Conservation (phyloP, 2,797 vertebrate species). For the Labroides dimidiatus region DNA sequence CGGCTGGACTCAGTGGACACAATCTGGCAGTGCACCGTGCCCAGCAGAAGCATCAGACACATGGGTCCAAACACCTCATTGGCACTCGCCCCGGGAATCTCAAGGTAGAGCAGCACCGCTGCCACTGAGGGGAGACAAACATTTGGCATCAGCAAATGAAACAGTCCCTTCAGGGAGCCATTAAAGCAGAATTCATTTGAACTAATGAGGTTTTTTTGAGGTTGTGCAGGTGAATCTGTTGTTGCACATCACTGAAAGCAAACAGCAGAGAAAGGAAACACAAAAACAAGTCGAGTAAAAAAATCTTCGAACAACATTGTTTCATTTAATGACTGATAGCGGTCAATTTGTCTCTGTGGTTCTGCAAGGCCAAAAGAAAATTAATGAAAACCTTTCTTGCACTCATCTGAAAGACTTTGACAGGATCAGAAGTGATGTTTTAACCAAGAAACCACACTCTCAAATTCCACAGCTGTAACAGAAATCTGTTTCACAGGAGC, state of each 20-base stretch:
- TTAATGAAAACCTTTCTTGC: neutral
- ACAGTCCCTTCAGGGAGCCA: constrained; percentile 53
- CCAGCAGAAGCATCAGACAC: constrained; percentile 97
- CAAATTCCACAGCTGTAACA: neutral
- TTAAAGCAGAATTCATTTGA: constrained; percentile 58
- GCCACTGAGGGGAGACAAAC: constrained; percentile 83
- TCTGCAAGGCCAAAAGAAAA: neutral
- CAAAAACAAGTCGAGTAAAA: too few species aligned
- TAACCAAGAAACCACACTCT: neutral
- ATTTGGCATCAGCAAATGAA: constrained; percentile 65
- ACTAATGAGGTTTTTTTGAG: constrained; percentile 56
- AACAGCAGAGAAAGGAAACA: neutral
- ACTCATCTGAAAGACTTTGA: neutral
- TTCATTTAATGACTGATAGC: neutral
- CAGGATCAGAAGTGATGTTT: neutral
- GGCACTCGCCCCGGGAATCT: constrained; percentile 88
- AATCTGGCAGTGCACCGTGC: constrained; percentile 98
- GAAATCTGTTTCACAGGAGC: neutral
- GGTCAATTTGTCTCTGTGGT: too few species aligned
- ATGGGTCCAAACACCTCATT: constrained; percentile 93
- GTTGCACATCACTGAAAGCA: constrained; percentile 24
- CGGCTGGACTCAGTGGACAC: constrained; percentile 94
- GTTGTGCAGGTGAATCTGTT: constrained; percentile 23
- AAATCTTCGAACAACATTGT: neutral
- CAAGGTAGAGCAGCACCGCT: constrained; percentile 87